These are phyloP conservation scores for Noctua pronuba DNA, from an alignment of 2,888 invertebrate species.

Conservation along the genomic window DNA sequence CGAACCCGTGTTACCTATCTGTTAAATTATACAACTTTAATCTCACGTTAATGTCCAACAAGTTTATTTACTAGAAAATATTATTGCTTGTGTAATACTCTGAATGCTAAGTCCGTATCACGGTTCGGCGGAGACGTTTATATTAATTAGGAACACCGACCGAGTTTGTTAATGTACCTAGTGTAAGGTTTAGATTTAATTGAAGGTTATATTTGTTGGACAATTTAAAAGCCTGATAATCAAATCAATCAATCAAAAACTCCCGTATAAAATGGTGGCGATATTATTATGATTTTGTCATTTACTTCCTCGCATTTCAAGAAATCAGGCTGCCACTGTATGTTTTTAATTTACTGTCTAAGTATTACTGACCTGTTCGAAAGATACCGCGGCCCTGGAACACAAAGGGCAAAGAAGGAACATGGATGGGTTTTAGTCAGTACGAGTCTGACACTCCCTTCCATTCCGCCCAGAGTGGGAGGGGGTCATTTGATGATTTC, in stretches of 20 bases:
- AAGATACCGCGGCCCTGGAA: no score
- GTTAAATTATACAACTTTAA: slow-evolving; percentile 68
- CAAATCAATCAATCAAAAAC: not conserved
- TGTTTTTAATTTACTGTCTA: not conserved
- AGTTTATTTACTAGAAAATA: slow-evolving; percentile 59
- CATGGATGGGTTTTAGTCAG: no score
- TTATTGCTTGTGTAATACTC: slow-evolving; percentile 48
- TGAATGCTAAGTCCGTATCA: slow-evolving; percentile 32
- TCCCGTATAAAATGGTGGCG: not conserved
- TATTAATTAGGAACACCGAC: slow-evolving; percentile 47
- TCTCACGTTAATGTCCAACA: slow-evolving; percentile 50
- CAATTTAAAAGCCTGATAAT: not conserved
- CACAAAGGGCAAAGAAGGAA: no score
- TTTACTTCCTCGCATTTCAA: not conserved
- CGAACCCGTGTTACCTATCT: slow-evolving; percentile 67
- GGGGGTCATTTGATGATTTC: no score
- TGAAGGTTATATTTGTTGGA: slow-evolving; percentile 28
- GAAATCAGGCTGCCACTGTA: not conserved
- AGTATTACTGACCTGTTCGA: no score
- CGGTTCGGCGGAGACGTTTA: slow-evolving; percentile 38
- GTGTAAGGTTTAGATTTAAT: slow-evolving; percentile 37
- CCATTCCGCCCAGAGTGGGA: no score
- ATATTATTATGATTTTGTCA: not conserved
- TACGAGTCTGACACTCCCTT: no score
- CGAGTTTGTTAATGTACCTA: slow-evolving; percentile 19